phyloP scores from a whole-genome alignment of 2,797 vertebrate genomes.

The Gallinago solitaria region DNA sequence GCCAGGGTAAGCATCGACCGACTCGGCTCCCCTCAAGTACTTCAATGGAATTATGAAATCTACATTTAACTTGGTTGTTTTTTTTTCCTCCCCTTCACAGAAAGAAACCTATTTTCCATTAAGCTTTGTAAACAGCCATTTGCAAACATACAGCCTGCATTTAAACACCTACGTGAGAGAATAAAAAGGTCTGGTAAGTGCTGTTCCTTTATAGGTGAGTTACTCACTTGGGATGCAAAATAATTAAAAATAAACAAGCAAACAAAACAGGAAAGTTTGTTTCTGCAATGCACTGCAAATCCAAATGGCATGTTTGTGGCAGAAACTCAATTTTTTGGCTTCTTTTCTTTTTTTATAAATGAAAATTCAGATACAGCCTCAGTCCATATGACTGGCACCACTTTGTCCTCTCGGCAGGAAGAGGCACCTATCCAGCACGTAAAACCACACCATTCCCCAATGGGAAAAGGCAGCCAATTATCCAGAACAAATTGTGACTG shows the following conservation, averaged over 20 bases:
- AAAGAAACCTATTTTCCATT: neutral
- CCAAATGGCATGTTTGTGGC: neutral
- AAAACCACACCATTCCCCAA: neutral
- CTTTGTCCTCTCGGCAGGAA: neutral
- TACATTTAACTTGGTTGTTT: too few relatives aligned
- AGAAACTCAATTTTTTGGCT: neutral
- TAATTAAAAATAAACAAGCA: neutral
- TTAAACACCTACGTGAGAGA: neutral
- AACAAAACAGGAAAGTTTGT: neutral
- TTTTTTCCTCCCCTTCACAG: neutral
- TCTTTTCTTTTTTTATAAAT: neutral
- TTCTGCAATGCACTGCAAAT: neutral
- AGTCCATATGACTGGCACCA: neutral
- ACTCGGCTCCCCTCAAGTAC: neutral
- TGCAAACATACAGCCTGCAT: neutral
- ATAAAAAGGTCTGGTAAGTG: neutral
- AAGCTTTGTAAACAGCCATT: neutral
- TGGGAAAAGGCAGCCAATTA: constrained; percentile 64
- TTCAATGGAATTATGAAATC: neutral
- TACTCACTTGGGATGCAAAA: neutral
- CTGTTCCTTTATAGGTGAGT: neutral
- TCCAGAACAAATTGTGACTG: constrained; percentile 72
- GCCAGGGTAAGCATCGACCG: neutral
- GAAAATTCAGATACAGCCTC: neutral
- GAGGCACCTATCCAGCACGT: neutral